These are phyloP conservation scores for Sebastolobus altivelis DNA, from an alignment of 2,797 vertebrate genomes.

Conservation along the genomic window DNA sequence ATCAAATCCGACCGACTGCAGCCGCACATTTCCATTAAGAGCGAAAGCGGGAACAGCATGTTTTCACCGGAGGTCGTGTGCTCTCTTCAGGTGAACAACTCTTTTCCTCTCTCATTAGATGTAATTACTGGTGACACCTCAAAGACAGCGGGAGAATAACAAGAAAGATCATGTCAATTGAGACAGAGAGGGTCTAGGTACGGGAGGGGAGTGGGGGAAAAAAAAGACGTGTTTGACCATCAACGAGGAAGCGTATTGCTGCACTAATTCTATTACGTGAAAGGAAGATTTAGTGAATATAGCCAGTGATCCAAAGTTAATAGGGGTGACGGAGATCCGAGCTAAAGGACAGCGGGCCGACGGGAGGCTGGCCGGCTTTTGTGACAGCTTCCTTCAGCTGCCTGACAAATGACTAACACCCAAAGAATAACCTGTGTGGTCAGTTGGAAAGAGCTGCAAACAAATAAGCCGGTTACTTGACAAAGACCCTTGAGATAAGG, in stretches of 20 bases:
- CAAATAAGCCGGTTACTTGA: constrained; percentile 68
- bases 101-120: constrained; percentile 71
- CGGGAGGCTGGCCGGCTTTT: constrained; percentile 40
- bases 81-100: constrained; percentile 70
- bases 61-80: constrained; percentile 64
- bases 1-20: constrained; percentile 43
- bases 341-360: constrained; percentile 55
- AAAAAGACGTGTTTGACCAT: constrained; percentile 51
- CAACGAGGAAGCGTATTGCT: constrained; percentile 36
- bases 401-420: constrained; percentile 62
- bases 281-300: constrained; percentile 74
- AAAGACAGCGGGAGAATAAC: constrained; percentile 62
- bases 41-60: constrained; percentile 38
- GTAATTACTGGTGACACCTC: constrained; percentile 74
- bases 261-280: constrained; percentile 78
- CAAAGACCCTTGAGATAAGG: constrained; percentile 70
- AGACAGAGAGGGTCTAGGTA: constrained; percentile 38
- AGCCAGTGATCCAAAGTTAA: constrained; percentile 87
- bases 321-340: constrained; percentile 75
- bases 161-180: constrained; percentile 48
- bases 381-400: constrained; percentile 65
- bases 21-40: constrained; percentile 55
- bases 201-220: not conserved
- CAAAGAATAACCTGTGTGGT: constrained; percentile 55
- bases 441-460: constrained; percentile 57